Evolutionary conservation across 1,140 invertebrate species (phyloP).

Genomic region (Drosophila parvula): DNA sequence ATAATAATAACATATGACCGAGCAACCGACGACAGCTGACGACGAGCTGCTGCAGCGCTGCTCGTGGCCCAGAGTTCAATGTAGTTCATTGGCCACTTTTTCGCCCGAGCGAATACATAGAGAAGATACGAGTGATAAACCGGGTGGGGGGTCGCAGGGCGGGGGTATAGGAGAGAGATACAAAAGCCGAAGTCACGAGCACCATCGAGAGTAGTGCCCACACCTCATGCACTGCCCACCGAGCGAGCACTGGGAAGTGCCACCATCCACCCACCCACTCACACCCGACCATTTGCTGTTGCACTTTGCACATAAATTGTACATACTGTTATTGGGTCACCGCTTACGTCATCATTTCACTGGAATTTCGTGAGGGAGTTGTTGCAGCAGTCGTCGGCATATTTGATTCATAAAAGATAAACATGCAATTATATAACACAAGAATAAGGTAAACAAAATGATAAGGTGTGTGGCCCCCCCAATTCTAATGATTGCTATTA

Average conservation of each 20-base stretch:
- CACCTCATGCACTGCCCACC: conserved; percentile 41
- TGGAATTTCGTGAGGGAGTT: conserved; percentile 63
- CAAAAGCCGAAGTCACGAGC: conserved; percentile 75
- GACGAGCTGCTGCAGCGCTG: conserved; percentile 35
- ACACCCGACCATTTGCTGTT: conserved; percentile 18
- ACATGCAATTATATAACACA: conserved; percentile 42
- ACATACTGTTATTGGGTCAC: conserved; percentile 74
- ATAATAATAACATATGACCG: conserved; percentile 59
- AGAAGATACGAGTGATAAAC: conserved; percentile 54
- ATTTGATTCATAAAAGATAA: conserved; percentile 59
- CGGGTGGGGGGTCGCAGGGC: background rate
- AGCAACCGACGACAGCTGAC: conserved; percentile 65
- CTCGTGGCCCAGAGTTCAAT: conserved; percentile 68
- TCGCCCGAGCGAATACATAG: conserved; percentile 58
- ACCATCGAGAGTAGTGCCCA: conserved; percentile 49
- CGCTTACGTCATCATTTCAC: conserved; percentile 75
- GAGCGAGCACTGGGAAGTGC: conserved; percentile 21
- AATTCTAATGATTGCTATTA: background rate
- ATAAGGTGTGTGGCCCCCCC: background rate
- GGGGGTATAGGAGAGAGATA: conserved; percentile 45
- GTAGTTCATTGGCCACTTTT: conserved; percentile 79
- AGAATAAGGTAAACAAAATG: conserved; percentile 18
- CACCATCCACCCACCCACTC: conserved; percentile 9
- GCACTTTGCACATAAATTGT: conserved; percentile 50
- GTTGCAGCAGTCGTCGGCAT: conserved; percentile 15